phyloP scores from a whole-genome alignment of 2,113 vertebrate species.

The Empidonax alnorum region DNA sequence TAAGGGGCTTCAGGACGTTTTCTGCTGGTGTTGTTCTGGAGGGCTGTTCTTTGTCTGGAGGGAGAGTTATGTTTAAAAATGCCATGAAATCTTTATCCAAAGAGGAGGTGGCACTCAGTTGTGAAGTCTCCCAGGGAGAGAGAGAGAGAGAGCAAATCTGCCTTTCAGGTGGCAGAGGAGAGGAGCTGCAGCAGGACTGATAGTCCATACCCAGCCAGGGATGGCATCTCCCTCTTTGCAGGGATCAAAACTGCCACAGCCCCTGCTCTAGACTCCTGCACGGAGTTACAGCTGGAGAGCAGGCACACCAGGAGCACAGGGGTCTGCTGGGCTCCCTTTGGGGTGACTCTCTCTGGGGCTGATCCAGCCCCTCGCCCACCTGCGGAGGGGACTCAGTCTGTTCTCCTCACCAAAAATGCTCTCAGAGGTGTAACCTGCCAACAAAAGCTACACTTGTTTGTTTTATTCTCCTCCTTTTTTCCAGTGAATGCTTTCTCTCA shows the following conservation, averaged over 20 bases:
- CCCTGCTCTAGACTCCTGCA: neutral
- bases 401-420: neutral
- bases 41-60: neutral
- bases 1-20: neutral
- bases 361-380: neutral
- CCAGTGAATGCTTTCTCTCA: conserved; percentile 32
- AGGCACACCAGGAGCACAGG: neutral
- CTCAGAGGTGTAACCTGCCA: neutral
- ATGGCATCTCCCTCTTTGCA: neutral
- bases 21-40: neutral
- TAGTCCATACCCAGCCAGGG: rapidly evolving
- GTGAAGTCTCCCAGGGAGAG: neutral
- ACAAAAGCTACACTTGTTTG: conserved; percentile 52
- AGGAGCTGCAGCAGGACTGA: neutral
- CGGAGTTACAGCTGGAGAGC: neutral
- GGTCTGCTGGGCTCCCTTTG: neutral
- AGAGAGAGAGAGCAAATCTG: neutral
- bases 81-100: neutral
- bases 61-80: neutral
- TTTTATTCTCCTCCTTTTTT: conserved; percentile 29
- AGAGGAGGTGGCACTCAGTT: neutral
- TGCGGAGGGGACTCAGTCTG: neutral
- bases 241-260: neutral
- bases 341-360: neutral
- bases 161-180: neutral